Base-by-base conservation (phyloP, 2,888 invertebrate species). In the Tiphia femorata region DNA sequence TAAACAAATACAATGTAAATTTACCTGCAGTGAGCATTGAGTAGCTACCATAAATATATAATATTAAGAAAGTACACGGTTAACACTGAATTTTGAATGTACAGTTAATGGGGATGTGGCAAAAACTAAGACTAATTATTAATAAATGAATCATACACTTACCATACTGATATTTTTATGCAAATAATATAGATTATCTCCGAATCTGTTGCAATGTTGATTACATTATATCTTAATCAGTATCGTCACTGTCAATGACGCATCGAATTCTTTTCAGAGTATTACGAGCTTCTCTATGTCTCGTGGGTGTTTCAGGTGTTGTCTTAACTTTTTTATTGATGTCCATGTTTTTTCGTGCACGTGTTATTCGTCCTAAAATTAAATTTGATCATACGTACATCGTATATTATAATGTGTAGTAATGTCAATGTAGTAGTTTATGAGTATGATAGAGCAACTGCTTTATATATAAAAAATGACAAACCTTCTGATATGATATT, bases 401-500 rank as follows among this genome's bases (percentile, higher is more conserved):
- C 8, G 3, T 37, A 41, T 35, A 7, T 14, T 16, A 6, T 25
- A 7, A 21, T 23, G n/a, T 41, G 14, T 20, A 17, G 19, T 3
- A 4, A 20, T 33, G 21, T 10, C 3, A 20, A 20, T 21, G 10
- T 23, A 37, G 5, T n/a, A n/a, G n/a, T n/a, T n/a, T n/a, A n/a
- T n/a, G n/a, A n/a, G n/a, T n/a, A n/a, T n/a, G n/a, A n/a, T n/a
- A n/a, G n/a, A n/a, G n/a, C n/a, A n/a, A n/a, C n/a, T n/a, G n/a
- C n/a, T n/a, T n/a, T n/a, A n/a, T n/a, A n/a, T n/a, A n/a, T n/a
- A n/a, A n/a, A n/a, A 38, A 20, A 19, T 5, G 43, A 21, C 49
- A 41, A 42, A 83, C 82, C 77, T 75, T 78, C 79, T 12, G 74
- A 73, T 52, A 78, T 69, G 30, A 79, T 76, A 46, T 68, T 70